Conservation (phyloP, 2,113 vertebrate species). For the Damaliscus lunatus region DNA sequence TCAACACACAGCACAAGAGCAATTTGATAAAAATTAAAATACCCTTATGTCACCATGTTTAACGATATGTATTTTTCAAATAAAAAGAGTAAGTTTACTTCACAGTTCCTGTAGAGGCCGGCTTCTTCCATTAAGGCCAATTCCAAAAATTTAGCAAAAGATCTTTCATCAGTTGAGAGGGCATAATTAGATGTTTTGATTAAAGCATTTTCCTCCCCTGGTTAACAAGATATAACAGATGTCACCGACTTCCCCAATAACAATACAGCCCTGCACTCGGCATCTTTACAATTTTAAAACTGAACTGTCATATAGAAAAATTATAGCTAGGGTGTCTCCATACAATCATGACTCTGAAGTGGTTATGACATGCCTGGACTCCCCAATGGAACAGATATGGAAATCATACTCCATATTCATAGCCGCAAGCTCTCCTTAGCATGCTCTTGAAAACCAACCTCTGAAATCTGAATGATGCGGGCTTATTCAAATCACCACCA, state of each 20-base stretch:
- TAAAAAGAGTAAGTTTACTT: conserved; percentile 27
- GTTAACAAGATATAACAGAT: conserved; percentile 73
- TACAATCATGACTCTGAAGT: conserved; percentile 62
- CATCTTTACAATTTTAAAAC: conserved; percentile 70
- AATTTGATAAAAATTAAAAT: conserved; percentile 39
- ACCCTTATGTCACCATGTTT: not conserved
- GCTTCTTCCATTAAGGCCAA: conserved; percentile 46
- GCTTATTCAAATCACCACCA: conserved; percentile 67
- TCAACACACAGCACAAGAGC: conserved; percentile 1
- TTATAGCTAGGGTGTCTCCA: conserved; percentile 50
- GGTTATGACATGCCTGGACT: conserved; percentile 58
- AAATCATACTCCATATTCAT: conserved; percentile 61
- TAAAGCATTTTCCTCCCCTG: conserved; percentile 63
- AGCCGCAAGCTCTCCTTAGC: conserved; percentile 28
- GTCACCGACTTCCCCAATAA: conserved; percentile 68
- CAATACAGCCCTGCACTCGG: conserved; percentile 57
- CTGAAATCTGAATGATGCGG: conserved; percentile 50
- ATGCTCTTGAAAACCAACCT: conserved; percentile 45
- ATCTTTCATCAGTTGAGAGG: conserved; percentile 49
- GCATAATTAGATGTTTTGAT: conserved; percentile 71
- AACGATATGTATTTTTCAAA: not conserved
- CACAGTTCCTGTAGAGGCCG: not conserved
- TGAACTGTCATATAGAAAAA: conserved; percentile 66
- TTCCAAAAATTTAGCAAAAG: conserved; percentile 59
- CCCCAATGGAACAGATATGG: conserved; percentile 53